These are phyloP conservation scores for Phortica okadai DNA, from an alignment of 2,888 invertebrate species.

Conservation along the genomic window DNA sequence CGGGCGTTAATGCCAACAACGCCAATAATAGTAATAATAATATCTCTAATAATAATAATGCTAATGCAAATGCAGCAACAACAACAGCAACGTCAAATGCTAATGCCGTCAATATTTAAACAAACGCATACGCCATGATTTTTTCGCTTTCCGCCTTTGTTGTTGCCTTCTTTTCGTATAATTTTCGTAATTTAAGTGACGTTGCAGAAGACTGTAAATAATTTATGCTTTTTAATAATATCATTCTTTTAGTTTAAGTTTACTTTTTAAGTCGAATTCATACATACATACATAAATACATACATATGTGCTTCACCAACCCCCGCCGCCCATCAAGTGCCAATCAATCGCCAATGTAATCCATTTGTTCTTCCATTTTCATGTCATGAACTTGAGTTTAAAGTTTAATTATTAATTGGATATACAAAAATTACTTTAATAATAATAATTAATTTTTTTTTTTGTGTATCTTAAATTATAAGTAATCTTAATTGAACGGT, in stretches of 20 bases:
- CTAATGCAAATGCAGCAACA: conserved; percentile 41
- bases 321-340: conserved; percentile 47
- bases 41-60: conserved; percentile 6
- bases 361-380: conserved; percentile 30
- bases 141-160: neutral
- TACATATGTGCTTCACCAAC: neutral
- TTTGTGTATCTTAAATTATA: no score
- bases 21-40: conserved; percentile 39
- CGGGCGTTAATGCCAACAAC: conserved; percentile 19
- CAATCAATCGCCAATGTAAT: conserved; percentile 51
- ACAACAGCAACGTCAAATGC: conserved; percentile 34
- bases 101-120: conserved; percentile 55
- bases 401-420: neutral
- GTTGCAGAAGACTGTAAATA: conserved; percentile 69
- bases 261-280: conserved; percentile 5
- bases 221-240: conserved; percentile 42
- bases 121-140: conserved; percentile 11
- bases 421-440: neutral
- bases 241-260: neutral
- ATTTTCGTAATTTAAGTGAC: conserved; percentile 1
- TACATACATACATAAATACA: conserved; percentile 10
- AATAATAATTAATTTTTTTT: no score
- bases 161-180: neutral
- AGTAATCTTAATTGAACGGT: neutral
- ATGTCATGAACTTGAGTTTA: conserved; percentile 5